A percentile compares a stretch with the other conserved stretches of the same genome.
Conservation (phyloP, 2,797 vertebrate genomes). For the Phoebastria nigripes region DNA sequence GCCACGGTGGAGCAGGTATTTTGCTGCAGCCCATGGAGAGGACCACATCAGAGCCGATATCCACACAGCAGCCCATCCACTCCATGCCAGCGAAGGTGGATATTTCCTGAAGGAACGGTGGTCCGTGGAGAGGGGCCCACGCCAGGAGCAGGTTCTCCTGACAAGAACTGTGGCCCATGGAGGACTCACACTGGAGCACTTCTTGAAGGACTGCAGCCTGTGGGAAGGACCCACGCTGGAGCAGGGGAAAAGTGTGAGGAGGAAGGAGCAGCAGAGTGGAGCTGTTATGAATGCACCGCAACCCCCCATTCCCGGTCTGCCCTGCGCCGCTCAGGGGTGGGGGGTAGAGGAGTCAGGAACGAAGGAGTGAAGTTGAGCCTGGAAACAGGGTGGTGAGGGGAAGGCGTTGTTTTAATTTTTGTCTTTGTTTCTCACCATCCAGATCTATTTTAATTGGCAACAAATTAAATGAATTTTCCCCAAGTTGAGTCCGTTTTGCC, state of each 20-base stretch:
- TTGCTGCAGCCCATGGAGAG: background rate
- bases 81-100: background rate
- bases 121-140: background rate
- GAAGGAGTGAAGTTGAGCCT: background rate
- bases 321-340: background rate
- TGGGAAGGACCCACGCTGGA: background rate
- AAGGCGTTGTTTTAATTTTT: background rate
- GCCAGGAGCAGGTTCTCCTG: background rate
- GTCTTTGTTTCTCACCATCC: background rate
- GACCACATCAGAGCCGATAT: background rate
- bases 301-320: rapidly evolving
- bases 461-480: background rate
- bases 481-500: background rate
- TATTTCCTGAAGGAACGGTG: background rate
- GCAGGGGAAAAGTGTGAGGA: background rate
- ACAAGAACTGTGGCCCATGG: background rate
- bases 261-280: background rate
- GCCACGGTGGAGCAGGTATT: background rate
- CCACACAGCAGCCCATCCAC: background rate
- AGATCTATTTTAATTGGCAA: background rate
- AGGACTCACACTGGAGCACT: background rate
- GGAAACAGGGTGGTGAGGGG: background rate
- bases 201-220: background rate
- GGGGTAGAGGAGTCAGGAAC: background rate
- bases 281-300: background rate